Evolutionary conservation across 1,140 invertebrate genomes (phyloP).

Genomic region (Leptopilina clavipes): DNA sequence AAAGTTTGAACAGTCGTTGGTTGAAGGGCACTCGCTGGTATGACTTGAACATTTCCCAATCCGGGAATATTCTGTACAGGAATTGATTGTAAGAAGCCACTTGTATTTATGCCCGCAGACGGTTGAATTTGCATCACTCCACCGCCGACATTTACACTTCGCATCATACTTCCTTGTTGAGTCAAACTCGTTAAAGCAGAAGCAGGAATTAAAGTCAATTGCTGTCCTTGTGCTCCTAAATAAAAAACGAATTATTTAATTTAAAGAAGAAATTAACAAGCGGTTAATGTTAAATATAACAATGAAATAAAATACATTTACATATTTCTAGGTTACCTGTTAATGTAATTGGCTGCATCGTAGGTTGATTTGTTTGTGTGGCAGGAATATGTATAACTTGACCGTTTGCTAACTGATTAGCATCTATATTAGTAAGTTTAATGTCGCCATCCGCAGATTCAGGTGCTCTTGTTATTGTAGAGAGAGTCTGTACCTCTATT

Average conservation of each 20-base stretch:
- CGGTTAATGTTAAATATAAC: neutral
- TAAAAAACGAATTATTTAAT: neutral
- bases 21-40: conserved; percentile 76
- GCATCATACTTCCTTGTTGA: conserved; percentile 68
- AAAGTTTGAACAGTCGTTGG: conserved; percentile 67
- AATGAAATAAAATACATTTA: neutral
- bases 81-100: conserved; percentile 77
- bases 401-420: conserved; percentile 69
- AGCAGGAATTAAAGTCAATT: conserved; percentile 83
- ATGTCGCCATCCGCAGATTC: conserved; percentile 67
- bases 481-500: conserved; percentile 69
- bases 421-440: conserved; percentile 71
- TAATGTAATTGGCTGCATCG: conserved; percentile 78
- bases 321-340: conserved; percentile 68
- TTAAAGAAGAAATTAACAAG: neutral
- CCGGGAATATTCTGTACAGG: conserved; percentile 84
- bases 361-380: conserved; percentile 64
- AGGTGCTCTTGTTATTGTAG: conserved; percentile 63
- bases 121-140: conserved; percentile 72
- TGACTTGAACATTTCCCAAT: conserved; percentile 85
- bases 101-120: conserved; percentile 61
- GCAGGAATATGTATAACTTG: conserved; percentile 73
- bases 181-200: conserved; percentile 72
- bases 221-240: conserved; percentile 79
- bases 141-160: conserved; percentile 66